Evolutionary conservation across 1,140 invertebrate species (phyloP).

Genomic region (Drosophila watanabei): DNA sequence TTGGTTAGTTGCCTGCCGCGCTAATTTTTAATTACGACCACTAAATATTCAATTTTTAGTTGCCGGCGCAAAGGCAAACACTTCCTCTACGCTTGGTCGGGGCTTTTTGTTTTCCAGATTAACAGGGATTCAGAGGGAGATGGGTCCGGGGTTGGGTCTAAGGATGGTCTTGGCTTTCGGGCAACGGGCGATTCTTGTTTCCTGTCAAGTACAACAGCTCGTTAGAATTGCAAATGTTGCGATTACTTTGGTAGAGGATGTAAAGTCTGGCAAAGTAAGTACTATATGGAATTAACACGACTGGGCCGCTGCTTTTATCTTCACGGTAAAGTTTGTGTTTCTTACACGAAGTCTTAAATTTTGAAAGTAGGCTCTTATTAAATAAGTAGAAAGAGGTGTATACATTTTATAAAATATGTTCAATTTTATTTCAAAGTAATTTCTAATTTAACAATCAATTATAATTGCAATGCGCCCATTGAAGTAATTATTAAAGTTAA

Average conservation of each 20-base stretch:
- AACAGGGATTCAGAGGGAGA: conserved; percentile 15
- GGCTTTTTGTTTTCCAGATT: conserved; percentile 68
- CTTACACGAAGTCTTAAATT: neutral
- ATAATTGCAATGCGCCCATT: neutral
- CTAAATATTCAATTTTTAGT: conserved; percentile 84
- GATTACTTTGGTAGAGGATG: conserved; percentile 55
- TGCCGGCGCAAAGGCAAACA: conserved; percentile 66
- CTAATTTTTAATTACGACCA: conserved; percentile 83
- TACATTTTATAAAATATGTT: no score
- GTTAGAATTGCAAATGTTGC: conserved; percentile 71
- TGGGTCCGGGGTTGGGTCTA: neutral
- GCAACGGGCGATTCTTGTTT: conserved; percentile 50
- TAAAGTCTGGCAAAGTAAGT: conserved; percentile 12
- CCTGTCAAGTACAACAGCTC: conserved; percentile 56
- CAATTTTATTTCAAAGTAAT: neutral
- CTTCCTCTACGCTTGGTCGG: conserved; percentile 52
- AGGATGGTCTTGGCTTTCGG: conserved; percentile 1
- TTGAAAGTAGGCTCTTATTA: neutral
- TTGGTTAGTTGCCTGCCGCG: conserved; percentile 57
- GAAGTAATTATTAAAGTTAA: neutral
- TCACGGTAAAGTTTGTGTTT: neutral
- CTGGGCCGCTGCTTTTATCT: neutral
- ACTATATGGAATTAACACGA: conserved; percentile 31
- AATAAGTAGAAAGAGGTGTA: no score
- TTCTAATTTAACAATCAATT: neutral